These are phyloP conservation scores for Morbakka virulenta DNA, from an alignment of 30 jellyfish, hydroid and myxozoan genomes.

Conservation along the genomic window DNA sequence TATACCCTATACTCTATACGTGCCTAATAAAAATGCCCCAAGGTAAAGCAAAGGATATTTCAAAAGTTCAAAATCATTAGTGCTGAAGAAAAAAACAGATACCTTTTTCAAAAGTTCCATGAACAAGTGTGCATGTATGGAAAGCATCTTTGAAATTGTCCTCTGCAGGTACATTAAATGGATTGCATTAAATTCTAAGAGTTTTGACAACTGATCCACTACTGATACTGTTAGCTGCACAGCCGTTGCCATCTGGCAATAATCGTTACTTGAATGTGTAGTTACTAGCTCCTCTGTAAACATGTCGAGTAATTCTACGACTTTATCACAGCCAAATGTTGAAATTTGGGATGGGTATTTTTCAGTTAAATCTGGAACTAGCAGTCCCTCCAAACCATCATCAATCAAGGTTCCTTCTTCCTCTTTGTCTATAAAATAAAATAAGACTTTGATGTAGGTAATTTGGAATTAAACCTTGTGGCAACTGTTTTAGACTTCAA, in stretches of 20 bases:
- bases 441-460: too few species aligned
- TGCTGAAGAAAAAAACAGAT: background rate
- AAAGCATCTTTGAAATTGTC: slow-evolving; percentile 72
- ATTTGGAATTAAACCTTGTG: too few species aligned
- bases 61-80: background rate
- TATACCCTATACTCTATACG: too few species aligned
- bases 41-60: background rate
- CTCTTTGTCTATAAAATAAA: too few species aligned
- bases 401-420: too few species aligned
- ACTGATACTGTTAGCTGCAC: slow-evolving; percentile 34
- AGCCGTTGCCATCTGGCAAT: too few species aligned
- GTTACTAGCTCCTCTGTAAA: slow-evolving; percentile 2
- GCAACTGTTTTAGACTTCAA: too few species aligned
- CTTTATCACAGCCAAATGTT: background rate
- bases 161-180: slow-evolving; percentile 52
- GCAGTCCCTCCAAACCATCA: background rate
- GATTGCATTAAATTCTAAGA: slow-evolving; percentile 42
- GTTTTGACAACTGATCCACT: slow-evolving; percentile 32
- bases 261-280: too few species aligned
- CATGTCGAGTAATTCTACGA: background rate
- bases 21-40: too few species aligned
- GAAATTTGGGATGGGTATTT: background rate
- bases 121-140: slow-evolving; percentile 57
- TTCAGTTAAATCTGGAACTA: background rate
- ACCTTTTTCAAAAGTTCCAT: slow-evolving; percentile 84